A percentile compares a stretch with the other conserved stretches of the same genome.
These are phyloP conservation scores for Cyphomyrus plagiostoma DNA, from an alignment of 2,113 vertebrate species.

Conservation along the genomic window DNA sequence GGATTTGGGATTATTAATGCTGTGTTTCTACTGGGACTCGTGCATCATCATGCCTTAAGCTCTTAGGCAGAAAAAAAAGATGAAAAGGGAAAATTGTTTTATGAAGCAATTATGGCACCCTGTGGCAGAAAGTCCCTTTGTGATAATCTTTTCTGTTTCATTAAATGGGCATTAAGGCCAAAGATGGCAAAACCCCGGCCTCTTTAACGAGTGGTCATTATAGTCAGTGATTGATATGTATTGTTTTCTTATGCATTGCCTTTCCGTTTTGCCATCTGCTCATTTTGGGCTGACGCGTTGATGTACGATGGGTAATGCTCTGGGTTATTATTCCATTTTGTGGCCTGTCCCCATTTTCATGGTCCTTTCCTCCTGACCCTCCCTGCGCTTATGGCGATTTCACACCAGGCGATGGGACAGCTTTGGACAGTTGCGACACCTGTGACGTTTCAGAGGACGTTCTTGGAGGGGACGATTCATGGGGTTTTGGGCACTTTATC, in stretches of 20 bases:
- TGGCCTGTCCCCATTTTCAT: neutral
- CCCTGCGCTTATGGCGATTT: neutral
- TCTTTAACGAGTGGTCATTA: neutral
- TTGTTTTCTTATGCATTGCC: neutral
- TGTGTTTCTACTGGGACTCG: neutral
- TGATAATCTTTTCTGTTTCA: neutral
- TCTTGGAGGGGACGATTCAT: neutral
- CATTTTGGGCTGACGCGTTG: neutral
- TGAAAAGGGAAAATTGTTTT: constrained; percentile 5
- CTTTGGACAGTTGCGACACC: neutral
- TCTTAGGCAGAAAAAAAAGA: neutral
- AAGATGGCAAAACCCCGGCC: neutral
- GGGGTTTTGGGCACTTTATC: neutral
- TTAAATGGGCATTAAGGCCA: neutral
- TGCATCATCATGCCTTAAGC: neutral
- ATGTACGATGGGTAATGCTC: neutral
- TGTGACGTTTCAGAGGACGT: neutral
- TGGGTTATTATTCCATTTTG: neutral
- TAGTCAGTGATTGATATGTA: neutral
- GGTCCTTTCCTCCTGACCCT: neutral
- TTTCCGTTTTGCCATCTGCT: neutral
- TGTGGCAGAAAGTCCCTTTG: neutral
- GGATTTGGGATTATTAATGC: neutral
- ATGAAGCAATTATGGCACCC: neutral
- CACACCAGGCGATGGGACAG: neutral